Evolutionary conservation across 1,140 invertebrate genomes (phyloP), one percentile per base, ranked within the genome.

Genomic region (Scaptomyza montana): DNA sequence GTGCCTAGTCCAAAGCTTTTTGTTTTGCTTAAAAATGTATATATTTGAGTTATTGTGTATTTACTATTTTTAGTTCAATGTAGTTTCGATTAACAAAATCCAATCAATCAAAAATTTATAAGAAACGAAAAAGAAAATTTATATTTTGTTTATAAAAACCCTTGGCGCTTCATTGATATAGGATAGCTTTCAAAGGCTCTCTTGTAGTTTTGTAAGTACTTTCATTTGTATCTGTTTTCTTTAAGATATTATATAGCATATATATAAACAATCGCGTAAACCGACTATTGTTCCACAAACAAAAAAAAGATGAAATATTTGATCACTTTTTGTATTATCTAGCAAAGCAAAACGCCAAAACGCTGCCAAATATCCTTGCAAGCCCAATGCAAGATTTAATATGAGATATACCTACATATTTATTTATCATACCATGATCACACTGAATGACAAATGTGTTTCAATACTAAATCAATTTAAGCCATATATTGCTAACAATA

Each of bases 141-240:
- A 80, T 78, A 89, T 91, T 90, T 90, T 92, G 74, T 92, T 92
- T 92, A 90, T 80, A 55, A 92, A 87, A 90, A 90, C 84, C 89
- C 86, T 80, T 92, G 91, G 89, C 90, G 91, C 91, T 92, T 92
- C 91, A 92, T 92, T 92, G 71, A 89, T 79, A 91, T 92, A 92
- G 91, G 91, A 92, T 92, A 92, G 91, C 91, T 91, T 89, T 91
- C 90, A 79, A 89, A 81, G 91, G 91, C 89, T 91, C 90, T 92
- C 86, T 91, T 91, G 89, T 92, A 92, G 91, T 91, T 92, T 92
- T 92, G 90, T 92, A 92, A 92, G 90, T 92, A 92, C 80, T 92
- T 91, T 92, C 78, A 91, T 92, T 92, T 84, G 77, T 75, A 73
- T 86, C 75, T 86, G 85, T 91, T 87, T 85, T 75, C 76, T 77